These are phyloP conservation scores for Polyommatus iphigenia DNA, from an alignment of 2,888 invertebrate genomes.

Conservation along the genomic window DNA sequence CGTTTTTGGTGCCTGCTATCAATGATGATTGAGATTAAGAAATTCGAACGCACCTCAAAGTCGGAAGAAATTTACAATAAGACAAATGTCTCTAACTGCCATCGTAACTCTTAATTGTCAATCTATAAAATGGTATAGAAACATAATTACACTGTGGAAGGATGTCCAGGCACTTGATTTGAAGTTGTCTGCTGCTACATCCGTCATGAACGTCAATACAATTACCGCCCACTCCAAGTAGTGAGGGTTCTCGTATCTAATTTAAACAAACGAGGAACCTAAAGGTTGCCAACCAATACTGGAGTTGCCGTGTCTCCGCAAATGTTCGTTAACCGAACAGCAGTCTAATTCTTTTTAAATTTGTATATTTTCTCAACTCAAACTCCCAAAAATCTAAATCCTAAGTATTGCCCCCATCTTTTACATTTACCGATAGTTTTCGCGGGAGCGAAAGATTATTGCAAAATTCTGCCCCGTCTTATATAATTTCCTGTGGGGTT, in stretches of 20 bases:
- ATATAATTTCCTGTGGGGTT: not conserved
- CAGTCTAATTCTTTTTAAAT: not conserved
- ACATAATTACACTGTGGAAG: not conserved
- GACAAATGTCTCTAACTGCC: not conserved
- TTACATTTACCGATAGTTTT: not conserved
- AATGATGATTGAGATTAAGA: not conserved
- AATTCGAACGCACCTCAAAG: not conserved
- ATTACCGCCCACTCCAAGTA: slow-evolving; percentile 7
- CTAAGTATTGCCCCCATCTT: not conserved
- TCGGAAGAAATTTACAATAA: not conserved
- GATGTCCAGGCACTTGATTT: slow-evolving; percentile 18
- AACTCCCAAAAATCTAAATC: too few species aligned
- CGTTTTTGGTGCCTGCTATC: not conserved
- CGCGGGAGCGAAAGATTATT: not conserved
- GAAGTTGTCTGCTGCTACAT: slow-evolving; percentile 21
- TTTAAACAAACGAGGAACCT: slow-evolving; percentile 17
- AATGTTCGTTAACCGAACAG: not conserved
- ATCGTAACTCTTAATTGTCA: not conserved
- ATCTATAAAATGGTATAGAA: not conserved
- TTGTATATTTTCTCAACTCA: too few species aligned
- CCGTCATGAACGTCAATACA: slow-evolving; percentile 17
- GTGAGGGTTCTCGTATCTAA: slow-evolving; percentile 15
- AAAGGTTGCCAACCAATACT: not conserved
- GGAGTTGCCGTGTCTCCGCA: not conserved
- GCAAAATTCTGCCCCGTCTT: not conserved